Conservation (phyloP, 2,797 vertebrate species). For the Hydrocynus forskahlii region DNA sequence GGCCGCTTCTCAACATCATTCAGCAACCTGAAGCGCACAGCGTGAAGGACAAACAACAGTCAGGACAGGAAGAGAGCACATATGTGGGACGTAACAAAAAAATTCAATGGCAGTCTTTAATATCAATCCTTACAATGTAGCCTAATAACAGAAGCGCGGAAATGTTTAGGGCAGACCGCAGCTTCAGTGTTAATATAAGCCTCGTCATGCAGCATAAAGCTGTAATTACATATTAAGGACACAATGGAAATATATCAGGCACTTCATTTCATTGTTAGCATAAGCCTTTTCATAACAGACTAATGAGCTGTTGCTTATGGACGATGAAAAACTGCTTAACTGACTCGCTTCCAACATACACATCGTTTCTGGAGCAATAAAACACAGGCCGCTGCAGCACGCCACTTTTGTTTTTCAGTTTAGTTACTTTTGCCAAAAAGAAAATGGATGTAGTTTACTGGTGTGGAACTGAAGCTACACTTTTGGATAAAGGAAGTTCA, state of each 20-base stretch:
- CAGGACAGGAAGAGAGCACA: not conserved
- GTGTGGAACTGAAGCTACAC: not conserved
- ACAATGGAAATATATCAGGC: not conserved
- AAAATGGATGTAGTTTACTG: no score
- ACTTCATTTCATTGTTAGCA: not conserved
- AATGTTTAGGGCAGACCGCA: not conserved
- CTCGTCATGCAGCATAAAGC: not conserved
- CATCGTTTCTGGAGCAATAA: not conserved
- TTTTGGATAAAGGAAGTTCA: no score
- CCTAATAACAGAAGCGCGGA: not conserved
- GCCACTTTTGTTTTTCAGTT: no score
- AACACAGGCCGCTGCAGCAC: not conserved
- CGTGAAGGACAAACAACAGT: conserved; percentile 17
- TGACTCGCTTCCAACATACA: not conserved
- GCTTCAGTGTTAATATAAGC: not conserved
- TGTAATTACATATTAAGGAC: not conserved
- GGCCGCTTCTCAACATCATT: conserved; percentile 95
- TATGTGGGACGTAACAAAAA: not conserved
- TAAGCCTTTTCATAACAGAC: not conserved
- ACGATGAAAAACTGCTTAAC: no score
- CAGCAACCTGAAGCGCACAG: conserved; percentile 80
- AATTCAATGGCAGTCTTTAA: not conserved
- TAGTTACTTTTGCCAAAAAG: no score
- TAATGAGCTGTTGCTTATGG: not conserved
- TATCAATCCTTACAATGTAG: not conserved